Evolutionary conservation across 2,888 invertebrate species (phyloP).

Genomic region (Caenorhabditis sp.): DNA sequence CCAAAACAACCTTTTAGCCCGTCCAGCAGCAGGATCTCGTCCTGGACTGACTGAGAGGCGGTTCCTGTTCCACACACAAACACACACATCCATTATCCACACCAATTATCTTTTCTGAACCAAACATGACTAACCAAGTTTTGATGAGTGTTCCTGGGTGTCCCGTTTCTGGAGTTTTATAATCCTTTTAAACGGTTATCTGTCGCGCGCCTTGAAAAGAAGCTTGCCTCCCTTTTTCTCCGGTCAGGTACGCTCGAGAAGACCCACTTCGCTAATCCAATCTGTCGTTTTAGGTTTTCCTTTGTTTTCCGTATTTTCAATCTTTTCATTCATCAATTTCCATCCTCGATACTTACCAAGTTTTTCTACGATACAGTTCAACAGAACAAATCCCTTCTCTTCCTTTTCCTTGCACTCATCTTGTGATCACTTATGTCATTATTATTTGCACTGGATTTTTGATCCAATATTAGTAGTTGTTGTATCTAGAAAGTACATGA

Average conservation of each 20-base stretch:
- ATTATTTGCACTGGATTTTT: constrained; percentile 49
- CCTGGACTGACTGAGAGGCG: constrained; percentile 25
- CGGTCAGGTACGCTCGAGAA: constrained; percentile 43
- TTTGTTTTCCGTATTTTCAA: no score
- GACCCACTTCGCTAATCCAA: constrained; percentile 52
- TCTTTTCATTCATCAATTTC: constrained; percentile 11
- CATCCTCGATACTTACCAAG: constrained; percentile 3
- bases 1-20: constrained; percentile 62
- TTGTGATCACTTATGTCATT: constrained; percentile 29
- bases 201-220: constrained; percentile 26
- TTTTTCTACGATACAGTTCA: constrained; percentile 16
- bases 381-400: no score
- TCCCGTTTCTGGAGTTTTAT: constrained; percentile 55
- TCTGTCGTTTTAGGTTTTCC: constrained; percentile 19
- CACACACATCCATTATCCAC: constrained; percentile 66
- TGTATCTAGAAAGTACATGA: constrained; percentile 22
- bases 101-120: constrained; percentile 66
- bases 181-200: constrained; percentile 51
- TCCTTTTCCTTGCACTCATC: constrained; percentile 17
- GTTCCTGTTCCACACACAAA: constrained; percentile 63
- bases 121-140: constrained; percentile 65
- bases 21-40: constrained; percentile 57
- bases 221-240: no score
- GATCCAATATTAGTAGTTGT: constrained; percentile 15
- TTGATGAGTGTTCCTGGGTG: constrained; percentile 44